Base-by-base conservation (phyloP, 2,797 vertebrate genomes). In the Knipowitschia caucasica region DNA sequence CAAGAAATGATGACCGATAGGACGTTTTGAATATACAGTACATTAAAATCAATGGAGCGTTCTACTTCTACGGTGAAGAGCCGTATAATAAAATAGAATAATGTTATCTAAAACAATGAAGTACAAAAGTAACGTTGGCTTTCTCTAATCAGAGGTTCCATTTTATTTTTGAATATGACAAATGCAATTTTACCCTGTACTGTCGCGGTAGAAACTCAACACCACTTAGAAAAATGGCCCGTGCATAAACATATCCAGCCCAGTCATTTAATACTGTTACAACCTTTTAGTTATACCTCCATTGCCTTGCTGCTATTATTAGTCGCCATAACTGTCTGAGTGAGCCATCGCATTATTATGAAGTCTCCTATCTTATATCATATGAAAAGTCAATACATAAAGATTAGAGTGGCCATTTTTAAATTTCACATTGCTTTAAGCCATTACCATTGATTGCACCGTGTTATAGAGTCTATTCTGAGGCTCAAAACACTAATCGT, bases 391-490 rank as follows among this genome's bases (percentile, higher is more conserved):
- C 21, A 12, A 39, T 54, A 43, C 21, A 3, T 46, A 50, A 43
- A 51, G 18, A 52, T n/a, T 29, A 17, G 5, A 4, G 5, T 7
- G 44, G n/a, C 9, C 15, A 15, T 15, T 27, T 55, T 49, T 44
- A 23, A 43, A 58, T 31, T 49, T 35, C n/a, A 26, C n/a, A 27
- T 15, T 47, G 25, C 53, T 63, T 46, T 35, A 51, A 59, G 50
- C 29, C 27, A 26, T 25, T 39, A 38, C 17, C 24, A 38, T 36
- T 52, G 50, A 52, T 52, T 52, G 50, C 34, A 14, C 7, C 18
- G 47, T 24, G 50, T 39, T 52, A 45, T 52, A 40, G 42, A 34
- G 33, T 47, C 25, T 36, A 36, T 59, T 60, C 7, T 40, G 34
- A 51, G 17, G 40, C 21, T 45, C 53, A 25, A 49, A 46, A 46